Evolutionary conservation across 2,113 vertebrate species (phyloP).

Genomic region (Platycercus adscitus): DNA sequence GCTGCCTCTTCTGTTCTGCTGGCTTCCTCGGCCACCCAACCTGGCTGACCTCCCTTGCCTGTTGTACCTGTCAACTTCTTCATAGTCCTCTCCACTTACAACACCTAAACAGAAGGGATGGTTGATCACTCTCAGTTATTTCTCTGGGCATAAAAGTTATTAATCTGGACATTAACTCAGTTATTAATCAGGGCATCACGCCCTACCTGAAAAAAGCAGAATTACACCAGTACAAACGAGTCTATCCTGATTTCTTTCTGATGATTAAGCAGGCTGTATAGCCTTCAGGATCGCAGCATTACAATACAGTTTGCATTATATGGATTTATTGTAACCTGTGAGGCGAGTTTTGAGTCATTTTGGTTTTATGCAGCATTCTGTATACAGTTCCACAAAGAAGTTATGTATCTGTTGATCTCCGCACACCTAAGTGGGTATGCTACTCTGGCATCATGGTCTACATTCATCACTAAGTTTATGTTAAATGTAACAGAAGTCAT

Average conservation of each 20-base stretch:
- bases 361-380: neutral
- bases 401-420: neutral
- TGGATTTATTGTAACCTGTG: neutral
- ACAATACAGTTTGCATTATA: neutral
- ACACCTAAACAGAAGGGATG: slow-evolving; percentile 73
- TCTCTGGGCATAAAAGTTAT: neutral
- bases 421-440: too few species aligned
- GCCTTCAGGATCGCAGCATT: neutral
- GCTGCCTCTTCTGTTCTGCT: slow-evolving; percentile 90
- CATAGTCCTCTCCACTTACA: slow-evolving; percentile 88
- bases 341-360: neutral
- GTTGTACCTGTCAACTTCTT: slow-evolving; percentile 87
- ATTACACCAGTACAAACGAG: neutral
- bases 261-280: neutral
- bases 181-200: neutral
- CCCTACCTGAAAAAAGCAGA: neutral
- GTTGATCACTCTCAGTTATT: neutral
- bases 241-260: neutral
- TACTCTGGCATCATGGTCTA: neutral
- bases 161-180: neutral
- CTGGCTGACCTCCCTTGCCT: slow-evolving; percentile 78
- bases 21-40: slow-evolving; percentile 77
- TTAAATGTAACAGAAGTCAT: neutral
- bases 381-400: neutral
- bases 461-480: neutral